phyloP scores from a whole-genome alignment of 2,797 vertebrate species.

The Girardinus metallicus region DNA sequence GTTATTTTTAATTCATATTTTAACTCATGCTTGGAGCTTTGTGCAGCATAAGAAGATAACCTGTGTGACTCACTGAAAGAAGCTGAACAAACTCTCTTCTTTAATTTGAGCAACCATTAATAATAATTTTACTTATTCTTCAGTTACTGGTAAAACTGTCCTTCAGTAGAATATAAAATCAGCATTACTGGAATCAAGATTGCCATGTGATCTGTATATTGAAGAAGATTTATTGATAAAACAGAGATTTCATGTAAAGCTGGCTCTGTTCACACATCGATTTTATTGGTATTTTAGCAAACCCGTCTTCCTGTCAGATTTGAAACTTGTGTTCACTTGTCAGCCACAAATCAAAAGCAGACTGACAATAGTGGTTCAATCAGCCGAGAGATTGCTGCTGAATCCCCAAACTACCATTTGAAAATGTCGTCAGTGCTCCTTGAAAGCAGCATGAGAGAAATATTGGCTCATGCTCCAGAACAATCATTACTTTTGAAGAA shows the following conservation, averaged over 20 bases:
- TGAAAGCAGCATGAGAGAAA: slow-evolving; percentile 30
- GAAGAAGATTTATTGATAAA: slow-evolving; percentile 17
- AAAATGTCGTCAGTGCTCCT: slow-evolving; percentile 52
- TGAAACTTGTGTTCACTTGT: slow-evolving; percentile 2
- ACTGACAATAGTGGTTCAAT: slow-evolving; percentile 63
- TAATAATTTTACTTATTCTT: neutral
- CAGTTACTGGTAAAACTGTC: slow-evolving; percentile 11
- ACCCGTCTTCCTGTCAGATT: slow-evolving; percentile 24
- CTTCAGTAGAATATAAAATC: neutral
- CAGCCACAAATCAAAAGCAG: slow-evolving; percentile 54
- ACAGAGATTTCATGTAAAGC: neutral
- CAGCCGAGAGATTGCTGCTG: slow-evolving; percentile 48
- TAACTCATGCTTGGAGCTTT: slow-evolving; percentile 5
- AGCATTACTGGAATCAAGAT: neutral
- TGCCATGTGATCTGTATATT: neutral
- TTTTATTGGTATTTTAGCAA: slow-evolving; percentile 48
- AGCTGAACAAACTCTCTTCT: neutral
- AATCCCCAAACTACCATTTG: slow-evolving; percentile 57
- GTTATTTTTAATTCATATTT: slow-evolving; percentile 6
- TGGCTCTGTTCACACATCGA: neutral
- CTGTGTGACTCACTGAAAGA: slow-evolving; percentile 1
- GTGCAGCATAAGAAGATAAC: neutral
- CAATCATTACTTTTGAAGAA: slow-evolving; percentile 61
- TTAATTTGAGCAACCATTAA: neutral
- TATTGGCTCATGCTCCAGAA: slow-evolving; percentile 31